Evolutionary conservation across 1,140 invertebrate species (phyloP), one percentile per base, ranked within the genome.

Genomic region (Caenorhabditis brenneri): DNA sequence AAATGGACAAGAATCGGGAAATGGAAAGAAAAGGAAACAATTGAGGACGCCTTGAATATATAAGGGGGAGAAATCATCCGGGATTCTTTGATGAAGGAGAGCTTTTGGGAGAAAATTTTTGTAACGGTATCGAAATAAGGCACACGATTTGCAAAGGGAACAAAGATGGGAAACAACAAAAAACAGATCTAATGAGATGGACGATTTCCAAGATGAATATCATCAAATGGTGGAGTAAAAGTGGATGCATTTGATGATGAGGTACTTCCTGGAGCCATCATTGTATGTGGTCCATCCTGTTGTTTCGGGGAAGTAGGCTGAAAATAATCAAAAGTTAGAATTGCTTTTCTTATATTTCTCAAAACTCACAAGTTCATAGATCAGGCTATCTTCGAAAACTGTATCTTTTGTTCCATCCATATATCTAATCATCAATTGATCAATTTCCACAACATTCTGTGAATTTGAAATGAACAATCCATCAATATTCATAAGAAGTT

Each of bases 131-230:
- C 10, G 22, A 27, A 55, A 24, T 55, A 27, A 27, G 53, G 53
- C 53, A 55, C 53, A 10, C 5, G 19, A 55, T 55, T 27, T n/a
- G 22, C n/a, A 12, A 27, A 27, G 53, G 24, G 19, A 55, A 15
- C 22, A 22, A 27, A 7, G 19, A n/a, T n/a, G 10, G 53, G 27
- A 29, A 27, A 27, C 22, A 7, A 55, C 12, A n/a, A 55, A 24
- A 55, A 55, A n/a, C n/a, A 12, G 9, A 27, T 55, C 29, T 42
- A 74, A 19, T 74, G 65, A 42, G 65, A 74, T 24, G 65, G 65
- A 10, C 65, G 65, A n/a, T 74, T 74, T 74, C 65, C 65, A n/a
- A 74, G 65, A 42, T 74, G 65, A 42, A 74, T 74, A 42, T 74
- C 65, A 74, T 74, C 65, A n/a, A 74, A 74, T 42, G 65, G 65